These are phyloP conservation scores for Habropoda laboriosa DNA, from an alignment of 1,140 invertebrate genomes.

Conservation along the genomic window DNA sequence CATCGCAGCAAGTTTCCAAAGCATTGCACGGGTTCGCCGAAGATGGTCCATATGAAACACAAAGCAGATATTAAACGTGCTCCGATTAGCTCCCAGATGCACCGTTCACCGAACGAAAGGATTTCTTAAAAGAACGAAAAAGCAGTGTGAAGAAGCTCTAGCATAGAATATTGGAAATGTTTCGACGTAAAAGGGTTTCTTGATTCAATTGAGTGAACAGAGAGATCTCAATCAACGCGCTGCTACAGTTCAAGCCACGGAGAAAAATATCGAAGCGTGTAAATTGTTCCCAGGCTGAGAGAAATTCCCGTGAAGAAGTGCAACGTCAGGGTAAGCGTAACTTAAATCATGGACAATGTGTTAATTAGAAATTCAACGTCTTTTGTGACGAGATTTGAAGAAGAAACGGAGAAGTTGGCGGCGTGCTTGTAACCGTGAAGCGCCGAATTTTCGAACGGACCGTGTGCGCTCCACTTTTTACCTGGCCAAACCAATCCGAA, in stretches of 20 bases:
- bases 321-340: neutral
- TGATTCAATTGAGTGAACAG: neutral
- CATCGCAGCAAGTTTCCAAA: neutral
- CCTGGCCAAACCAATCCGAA: neutral
- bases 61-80: neutral
- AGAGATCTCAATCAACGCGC: neutral
- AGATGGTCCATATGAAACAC: constrained; percentile 14
- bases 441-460: neutral
- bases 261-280: no score
- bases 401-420: neutral
- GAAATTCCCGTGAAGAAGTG: neutral
- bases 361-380: constrained; percentile 13
- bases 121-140: no score
- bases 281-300: no score
- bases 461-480: constrained; percentile 11
- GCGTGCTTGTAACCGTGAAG: constrained; percentile 20
- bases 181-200: no score
- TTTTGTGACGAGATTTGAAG: neutral
- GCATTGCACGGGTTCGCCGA: neutral
- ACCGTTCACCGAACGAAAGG: neutral
- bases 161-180: no score
- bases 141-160: no score
- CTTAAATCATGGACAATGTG: constrained; percentile 10
- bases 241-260: neutral
- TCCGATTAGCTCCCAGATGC: neutral